A percentile compares a stretch with the other conserved stretches of the same genome.
Evolutionary conservation across 1,140 invertebrate genomes (phyloP).

Genomic region (Cephus cinctus): DNA sequence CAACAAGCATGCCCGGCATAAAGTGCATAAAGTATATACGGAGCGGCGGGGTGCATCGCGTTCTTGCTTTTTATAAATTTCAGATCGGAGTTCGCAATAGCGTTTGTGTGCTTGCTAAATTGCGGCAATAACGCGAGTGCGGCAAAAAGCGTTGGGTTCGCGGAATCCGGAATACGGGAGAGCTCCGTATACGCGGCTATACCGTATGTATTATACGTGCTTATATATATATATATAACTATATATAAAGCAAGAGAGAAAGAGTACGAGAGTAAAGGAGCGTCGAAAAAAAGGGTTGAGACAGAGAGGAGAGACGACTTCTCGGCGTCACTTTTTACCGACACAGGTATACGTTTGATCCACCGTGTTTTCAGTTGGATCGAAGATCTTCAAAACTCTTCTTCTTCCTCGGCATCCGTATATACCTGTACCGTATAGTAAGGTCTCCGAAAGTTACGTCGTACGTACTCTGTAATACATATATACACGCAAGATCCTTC

Average conservation of each 20-base stretch:
- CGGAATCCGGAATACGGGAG: conserved; percentile 39
- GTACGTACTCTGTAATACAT: conserved; percentile 2
- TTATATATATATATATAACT: too few relatives aligned
- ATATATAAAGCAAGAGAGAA: too few relatives aligned
- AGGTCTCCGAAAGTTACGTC: too few relatives aligned
- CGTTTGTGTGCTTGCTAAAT: conserved; percentile 39
- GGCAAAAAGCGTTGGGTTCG: conserved; percentile 39
- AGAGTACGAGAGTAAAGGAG: too few relatives aligned
- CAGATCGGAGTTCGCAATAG: background rate
- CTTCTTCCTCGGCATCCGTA: background rate
- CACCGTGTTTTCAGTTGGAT: conserved; percentile 16
- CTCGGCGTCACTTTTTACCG: too few relatives aligned
- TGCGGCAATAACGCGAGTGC: conserved; percentile 39
- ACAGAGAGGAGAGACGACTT: too few relatives aligned
- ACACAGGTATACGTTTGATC: conserved; percentile 26
- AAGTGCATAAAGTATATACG: background rate
- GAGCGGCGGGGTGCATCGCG: background rate
- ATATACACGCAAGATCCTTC: conserved; percentile 8
- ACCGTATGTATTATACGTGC: too few relatives aligned
- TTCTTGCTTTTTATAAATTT: background rate
- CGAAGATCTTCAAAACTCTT: too few relatives aligned
- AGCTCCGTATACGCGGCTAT: background rate
- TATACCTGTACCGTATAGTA: too few relatives aligned
- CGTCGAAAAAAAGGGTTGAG: too few relatives aligned
- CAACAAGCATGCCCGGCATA: background rate